Conservation (phyloP, 37 sponge, comb jelly and placozoan genomes). For the Petrosia ficiformis region DNA sequence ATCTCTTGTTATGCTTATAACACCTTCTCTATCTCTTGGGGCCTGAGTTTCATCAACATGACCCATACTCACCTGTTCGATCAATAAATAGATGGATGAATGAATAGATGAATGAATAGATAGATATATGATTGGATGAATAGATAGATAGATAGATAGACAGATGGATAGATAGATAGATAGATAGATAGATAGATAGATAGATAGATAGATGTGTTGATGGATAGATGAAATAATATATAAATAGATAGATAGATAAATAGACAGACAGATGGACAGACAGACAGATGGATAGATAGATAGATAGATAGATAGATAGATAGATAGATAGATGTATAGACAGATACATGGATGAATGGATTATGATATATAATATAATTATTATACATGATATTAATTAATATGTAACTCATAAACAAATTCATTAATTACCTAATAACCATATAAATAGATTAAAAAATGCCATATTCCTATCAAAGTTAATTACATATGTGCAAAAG, state of each 20-base stretch:
- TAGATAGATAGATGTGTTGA: neutral
- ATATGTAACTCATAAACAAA: too few relatives aligned
- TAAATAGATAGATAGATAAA: neutral
- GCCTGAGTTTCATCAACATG: slow-evolving; percentile 31
- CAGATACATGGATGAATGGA: too few relatives aligned
- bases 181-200: neutral
- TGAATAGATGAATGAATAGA: neutral
- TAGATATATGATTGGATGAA: neutral
- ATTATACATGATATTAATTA: too few relatives aligned
- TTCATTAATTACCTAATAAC: too few relatives aligned
- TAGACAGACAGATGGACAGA: neutral
- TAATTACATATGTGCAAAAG: too few relatives aligned
- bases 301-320: too few relatives aligned
- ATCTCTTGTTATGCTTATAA: slow-evolving; percentile 55
- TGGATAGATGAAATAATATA: too few relatives aligned
- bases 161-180: neutral
- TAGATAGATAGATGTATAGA: too few relatives aligned
- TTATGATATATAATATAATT: neutral
- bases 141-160: neutral
- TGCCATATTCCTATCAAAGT: too few relatives aligned
- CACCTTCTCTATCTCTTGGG: slow-evolving; percentile 29
- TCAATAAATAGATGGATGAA: neutral
- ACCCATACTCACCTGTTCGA: slow-evolving; percentile 27
- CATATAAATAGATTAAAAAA: too few relatives aligned
- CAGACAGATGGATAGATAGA: too few relatives aligned